Evolutionary conservation across 1,140 invertebrate species (phyloP).

Genomic region (Atta colombica): DNA sequence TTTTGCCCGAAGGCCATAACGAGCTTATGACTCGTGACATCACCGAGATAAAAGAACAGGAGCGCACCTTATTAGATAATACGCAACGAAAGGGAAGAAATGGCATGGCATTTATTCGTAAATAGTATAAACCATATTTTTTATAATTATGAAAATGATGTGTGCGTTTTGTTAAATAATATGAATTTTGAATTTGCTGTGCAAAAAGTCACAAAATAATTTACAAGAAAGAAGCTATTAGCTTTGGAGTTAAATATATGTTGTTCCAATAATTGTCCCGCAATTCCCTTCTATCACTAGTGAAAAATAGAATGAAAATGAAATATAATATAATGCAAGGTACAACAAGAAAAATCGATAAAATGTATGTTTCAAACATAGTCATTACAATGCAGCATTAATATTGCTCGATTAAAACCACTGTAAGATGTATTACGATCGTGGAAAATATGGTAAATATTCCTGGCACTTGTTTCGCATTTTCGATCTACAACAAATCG

Average conservation of each 20-base stretch:
- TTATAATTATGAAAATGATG: neutral
- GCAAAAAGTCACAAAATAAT: neutral
- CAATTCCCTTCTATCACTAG: neutral
- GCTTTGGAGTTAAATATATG: neutral
- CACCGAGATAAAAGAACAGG: neutral
- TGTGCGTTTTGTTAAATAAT: neutral
- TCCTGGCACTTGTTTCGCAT: neutral
- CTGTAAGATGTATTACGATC: neutral
- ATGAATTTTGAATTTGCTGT: neutral
- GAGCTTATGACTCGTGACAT: neutral
- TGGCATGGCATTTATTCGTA: neutral
- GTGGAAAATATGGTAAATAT: neutral
- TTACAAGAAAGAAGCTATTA: neutral
- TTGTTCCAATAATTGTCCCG: neutral
- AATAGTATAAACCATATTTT: neutral
- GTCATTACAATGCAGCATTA: neutral
- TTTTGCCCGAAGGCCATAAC: constrained; percentile 33
- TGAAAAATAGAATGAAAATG: neutral
- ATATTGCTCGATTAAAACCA: neutral
- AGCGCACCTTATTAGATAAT: constrained; percentile 7
- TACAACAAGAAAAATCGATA: neutral
- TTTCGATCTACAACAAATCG: neutral
- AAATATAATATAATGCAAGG: neutral
- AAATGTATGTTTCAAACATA: neutral
- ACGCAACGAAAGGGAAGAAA: neutral